Evolutionary conservation across 2,888 invertebrate genomes (phyloP).

Genomic region (Xestia ashworthii): DNA sequence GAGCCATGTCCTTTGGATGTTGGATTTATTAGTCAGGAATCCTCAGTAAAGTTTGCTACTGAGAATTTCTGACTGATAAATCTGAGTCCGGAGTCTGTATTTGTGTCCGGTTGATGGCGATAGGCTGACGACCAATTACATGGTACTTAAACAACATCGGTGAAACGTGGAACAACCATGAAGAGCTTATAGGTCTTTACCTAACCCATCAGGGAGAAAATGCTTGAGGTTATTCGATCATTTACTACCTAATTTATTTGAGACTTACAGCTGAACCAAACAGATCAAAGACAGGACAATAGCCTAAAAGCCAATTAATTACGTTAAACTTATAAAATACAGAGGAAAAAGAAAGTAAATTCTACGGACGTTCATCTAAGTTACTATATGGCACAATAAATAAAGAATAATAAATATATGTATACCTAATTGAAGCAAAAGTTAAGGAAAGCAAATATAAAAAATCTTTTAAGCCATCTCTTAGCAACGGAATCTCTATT

Average conservation of each 20-base stretch:
- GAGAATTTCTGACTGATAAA: no score
- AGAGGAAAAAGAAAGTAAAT: no score
- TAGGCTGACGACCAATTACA: background rate
- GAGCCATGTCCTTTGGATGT: background rate
- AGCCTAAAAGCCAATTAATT: no score
- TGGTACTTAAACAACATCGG: background rate
- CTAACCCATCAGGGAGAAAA: background rate
- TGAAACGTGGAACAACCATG: background rate
- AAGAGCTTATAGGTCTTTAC: no score
- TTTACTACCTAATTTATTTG: background rate
- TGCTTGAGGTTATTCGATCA: background rate
- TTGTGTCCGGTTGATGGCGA: background rate
- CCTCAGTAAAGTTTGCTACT: no score
- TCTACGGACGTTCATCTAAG: no score
- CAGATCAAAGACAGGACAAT: no score
- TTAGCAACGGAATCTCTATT: background rate
- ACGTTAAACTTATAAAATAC: no score
- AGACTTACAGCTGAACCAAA: no score
- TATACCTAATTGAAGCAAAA: background rate
- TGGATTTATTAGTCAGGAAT: background rate
- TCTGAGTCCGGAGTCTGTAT: no score
- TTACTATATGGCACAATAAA: no score
- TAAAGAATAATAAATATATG: no score
- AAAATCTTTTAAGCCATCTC: background rate
- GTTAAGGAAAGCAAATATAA: background rate